phyloP scores from a whole-genome alignment of 2,113 vertebrate genomes.

The Girardinichthys multiradiatus region DNA sequence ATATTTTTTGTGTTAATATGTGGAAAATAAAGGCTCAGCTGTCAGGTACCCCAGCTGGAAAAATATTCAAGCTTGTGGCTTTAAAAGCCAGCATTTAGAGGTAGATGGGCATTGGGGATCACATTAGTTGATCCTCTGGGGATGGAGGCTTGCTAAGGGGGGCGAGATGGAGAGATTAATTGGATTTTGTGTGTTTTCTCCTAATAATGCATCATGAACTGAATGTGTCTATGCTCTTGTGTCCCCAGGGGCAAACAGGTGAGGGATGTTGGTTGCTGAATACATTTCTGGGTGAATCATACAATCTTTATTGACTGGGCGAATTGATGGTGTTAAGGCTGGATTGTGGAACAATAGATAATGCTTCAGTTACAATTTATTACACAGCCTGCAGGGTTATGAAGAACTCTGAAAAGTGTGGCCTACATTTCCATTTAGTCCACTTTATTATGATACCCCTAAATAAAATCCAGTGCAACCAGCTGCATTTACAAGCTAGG shows the following conservation, averaged over 20 bases:
- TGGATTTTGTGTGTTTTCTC: slow-evolving; percentile 48
- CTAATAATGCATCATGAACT: slow-evolving; percentile 48
- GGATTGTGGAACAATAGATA: slow-evolving; percentile 4
- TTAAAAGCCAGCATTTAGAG: slow-evolving; percentile 51
- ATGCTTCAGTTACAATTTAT: slow-evolving; percentile 2
- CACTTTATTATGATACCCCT: background rate
- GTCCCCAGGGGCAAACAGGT: slow-evolving; percentile 18
- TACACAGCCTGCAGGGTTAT: background rate
- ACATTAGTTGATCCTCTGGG: slow-evolving; percentile 60
- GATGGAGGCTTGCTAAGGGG: slow-evolving; percentile 14
- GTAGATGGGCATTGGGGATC: slow-evolving; percentile 55
- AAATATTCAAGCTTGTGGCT: slow-evolving; percentile 45
- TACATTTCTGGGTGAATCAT: slow-evolving; percentile 40
- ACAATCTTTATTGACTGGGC: slow-evolving; percentile 44
- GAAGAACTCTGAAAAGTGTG: background rate
- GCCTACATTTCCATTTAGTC: background rate
- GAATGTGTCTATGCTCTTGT: background rate
- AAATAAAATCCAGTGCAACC: background rate
- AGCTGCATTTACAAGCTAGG: too few relatives aligned
- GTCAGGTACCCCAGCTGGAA: slow-evolving; percentile 22
- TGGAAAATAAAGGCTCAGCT: slow-evolving; percentile 24
- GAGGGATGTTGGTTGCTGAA: slow-evolving; percentile 58
- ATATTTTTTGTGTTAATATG: slow-evolving; percentile 20
- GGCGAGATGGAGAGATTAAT: slow-evolving; percentile 50
- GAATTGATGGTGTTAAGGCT: slow-evolving; percentile 11